Evolutionary conservation across 2,888 invertebrate genomes (phyloP).

Genomic region (Eudasyphora cyanicolor): DNA sequence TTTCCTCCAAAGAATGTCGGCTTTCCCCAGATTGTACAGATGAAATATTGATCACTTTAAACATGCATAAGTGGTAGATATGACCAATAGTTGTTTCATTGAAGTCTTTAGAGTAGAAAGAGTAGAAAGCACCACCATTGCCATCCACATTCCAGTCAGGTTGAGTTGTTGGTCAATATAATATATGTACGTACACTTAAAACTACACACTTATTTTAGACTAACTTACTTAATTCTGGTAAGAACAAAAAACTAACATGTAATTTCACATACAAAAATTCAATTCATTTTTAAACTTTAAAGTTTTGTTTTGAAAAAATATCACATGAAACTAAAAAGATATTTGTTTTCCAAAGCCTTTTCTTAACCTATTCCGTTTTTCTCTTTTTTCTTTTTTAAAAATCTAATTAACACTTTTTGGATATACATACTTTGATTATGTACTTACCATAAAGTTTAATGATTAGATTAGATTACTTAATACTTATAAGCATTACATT

Average conservation of each 20-base stretch:
- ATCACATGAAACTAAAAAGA: conserved; percentile 3
- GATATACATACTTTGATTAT: conserved; percentile 11
- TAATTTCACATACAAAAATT: not conserved
- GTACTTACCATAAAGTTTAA: conserved; percentile 11
- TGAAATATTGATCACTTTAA: no score
- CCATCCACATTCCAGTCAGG: not conserved
- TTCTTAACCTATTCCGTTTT: not conserved
- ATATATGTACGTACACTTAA: not conserved
- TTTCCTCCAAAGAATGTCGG: no score
- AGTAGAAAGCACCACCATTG: no score
- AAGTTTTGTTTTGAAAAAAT: not conserved
- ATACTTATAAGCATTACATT: not conserved
- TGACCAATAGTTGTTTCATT: no score
- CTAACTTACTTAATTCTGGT: not conserved
- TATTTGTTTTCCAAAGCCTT: not conserved
- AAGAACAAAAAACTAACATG: not conserved
- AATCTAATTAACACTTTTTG: not conserved
- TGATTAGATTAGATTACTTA: not conserved
- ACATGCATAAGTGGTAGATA: no score
- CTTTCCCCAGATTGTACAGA: no score
- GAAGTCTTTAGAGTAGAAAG: no score
- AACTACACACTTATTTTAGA: not conserved
- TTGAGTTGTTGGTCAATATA: not conserved
- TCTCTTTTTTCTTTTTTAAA: not conserved
- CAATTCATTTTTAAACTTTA: not conserved